Base-by-base conservation (phyloP, 1,140 invertebrate genomes). In the Trachymyrmex septentrionalis region DNA sequence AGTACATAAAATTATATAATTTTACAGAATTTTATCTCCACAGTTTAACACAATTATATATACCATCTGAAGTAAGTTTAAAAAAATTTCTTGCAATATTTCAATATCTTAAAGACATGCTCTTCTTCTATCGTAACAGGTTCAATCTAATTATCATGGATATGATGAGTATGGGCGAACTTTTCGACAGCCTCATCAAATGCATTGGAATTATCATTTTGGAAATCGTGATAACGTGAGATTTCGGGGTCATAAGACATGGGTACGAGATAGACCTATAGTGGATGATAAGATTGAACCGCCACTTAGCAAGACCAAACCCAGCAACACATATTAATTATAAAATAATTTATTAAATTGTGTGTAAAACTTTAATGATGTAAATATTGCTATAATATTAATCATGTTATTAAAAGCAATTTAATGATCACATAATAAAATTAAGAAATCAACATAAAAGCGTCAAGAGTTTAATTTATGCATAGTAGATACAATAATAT, bases 201-300 rank as follows among this genome's bases (percentile, higher is more conserved):
- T 16, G 9, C 21, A 38, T 57, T 81, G 75, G 72, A 44, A 12
- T 48, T 73, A 78, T 38, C n/a, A 38, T 21, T 30, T 24, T 55
- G 24, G 19, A 55, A n/a, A 87, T n/a, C 27, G 6, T 16, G 4
- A 1, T 10, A 63, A 53, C 55, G 48, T n/a, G n/a, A 57, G 24
- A 71, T 87, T 80, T 55, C 67, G 30, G 44, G 53, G 0, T 10
- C 38, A n/a, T 30, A 61, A 64, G 6, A 69, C 34, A 12, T 59
- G 81, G 63, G 1, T 10, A 10, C 71, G 63, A 30, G 57, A 57
- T 6, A 82, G 3, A 66, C 53, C 73, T 1, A 53, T 88, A 3
- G 81, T 93, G 3, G 91, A 93, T 67, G 92, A 93, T 77, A 93
- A 93, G 71, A 92, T 93, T 44, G 89, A 89, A 50, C 53, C 88